Evolutionary conservation across 2,888 invertebrate species (phyloP).

Genomic region (Thyatira batis): DNA sequence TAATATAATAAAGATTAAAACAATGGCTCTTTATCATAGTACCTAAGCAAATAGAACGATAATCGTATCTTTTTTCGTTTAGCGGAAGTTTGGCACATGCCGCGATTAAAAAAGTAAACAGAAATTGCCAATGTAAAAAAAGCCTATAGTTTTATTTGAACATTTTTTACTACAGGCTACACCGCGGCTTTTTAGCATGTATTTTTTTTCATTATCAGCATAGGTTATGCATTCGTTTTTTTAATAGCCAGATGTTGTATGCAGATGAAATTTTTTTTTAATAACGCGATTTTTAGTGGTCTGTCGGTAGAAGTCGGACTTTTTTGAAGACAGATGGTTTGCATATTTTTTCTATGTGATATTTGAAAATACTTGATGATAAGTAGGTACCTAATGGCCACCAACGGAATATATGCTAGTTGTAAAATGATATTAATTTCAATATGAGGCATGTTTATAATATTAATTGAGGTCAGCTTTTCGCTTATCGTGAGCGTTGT

Average conservation of each 20-base stretch:
- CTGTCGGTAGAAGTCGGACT: conserved; percentile 53
- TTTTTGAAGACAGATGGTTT: conserved; percentile 75
- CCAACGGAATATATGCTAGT: too few relatives aligned
- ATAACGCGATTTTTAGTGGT: conserved; percentile 76
- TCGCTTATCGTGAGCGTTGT: too few relatives aligned
- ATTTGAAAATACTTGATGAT: background rate
- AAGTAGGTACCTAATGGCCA: too few relatives aligned
- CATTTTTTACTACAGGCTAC: conserved; percentile 24
- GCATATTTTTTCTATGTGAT: conserved; percentile 42
- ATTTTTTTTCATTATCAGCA: conserved; percentile 59
- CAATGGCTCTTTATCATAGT: background rate
- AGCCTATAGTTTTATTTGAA: conserved; percentile 52
- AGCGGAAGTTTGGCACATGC: conserved; percentile 74
- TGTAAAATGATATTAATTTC: too few relatives aligned
- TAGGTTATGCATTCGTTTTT: conserved; percentile 50
- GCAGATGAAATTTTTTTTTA: conserved; percentile 78
- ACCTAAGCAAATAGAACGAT: background rate
- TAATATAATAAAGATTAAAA: background rate
- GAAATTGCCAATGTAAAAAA: conserved; percentile 53
- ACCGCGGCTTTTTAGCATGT: conserved; percentile 66
- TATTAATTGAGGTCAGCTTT: too few relatives aligned
- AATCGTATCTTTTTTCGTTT: conserved; percentile 14
- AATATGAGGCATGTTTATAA: too few relatives aligned
- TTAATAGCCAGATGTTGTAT: conserved; percentile 77
- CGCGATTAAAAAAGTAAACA: conserved; percentile 49